Conservation (phyloP, 2,797 vertebrate genomes). For the Vireo griseus region DNA sequence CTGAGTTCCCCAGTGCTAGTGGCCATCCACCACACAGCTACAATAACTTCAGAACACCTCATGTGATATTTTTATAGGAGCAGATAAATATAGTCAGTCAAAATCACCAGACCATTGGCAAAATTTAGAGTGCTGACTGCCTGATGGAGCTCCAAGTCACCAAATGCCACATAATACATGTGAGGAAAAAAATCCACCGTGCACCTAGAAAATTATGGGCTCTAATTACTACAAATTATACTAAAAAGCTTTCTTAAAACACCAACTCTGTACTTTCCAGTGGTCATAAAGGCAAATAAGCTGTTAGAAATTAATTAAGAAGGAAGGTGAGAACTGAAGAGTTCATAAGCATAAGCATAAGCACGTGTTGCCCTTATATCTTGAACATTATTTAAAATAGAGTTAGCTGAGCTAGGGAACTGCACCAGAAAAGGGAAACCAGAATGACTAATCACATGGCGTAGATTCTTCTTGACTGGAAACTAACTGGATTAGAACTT, state of each 20-base stretch:
- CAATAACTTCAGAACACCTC: neutral
- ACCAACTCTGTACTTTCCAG: neutral
- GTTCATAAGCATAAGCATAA: no score
- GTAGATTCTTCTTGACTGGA: neutral
- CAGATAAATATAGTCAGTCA: neutral
- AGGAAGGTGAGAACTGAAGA: neutral
- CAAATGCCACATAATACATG: neutral
- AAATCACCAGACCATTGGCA: neutral
- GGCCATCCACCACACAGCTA: neutral
- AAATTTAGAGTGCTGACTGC: neutral
- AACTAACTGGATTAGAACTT: neutral
- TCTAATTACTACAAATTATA: neutral
- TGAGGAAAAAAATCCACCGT: neutral
- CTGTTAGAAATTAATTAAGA: neutral
- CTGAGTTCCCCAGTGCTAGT: rapidly evolving
- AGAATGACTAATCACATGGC: neutral
- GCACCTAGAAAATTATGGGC: neutral
- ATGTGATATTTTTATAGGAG: neutral
- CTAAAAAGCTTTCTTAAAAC: neutral
- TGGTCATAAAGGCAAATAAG: neutral
- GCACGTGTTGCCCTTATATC: neutral
- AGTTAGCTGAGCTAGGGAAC: neutral
- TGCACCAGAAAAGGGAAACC: neutral
- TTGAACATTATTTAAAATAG: neutral
- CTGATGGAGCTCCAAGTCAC: neutral